These are phyloP conservation scores for Xyrichtys novacula DNA, from an alignment of 2,797 vertebrate species.

Conservation along the genomic window DNA sequence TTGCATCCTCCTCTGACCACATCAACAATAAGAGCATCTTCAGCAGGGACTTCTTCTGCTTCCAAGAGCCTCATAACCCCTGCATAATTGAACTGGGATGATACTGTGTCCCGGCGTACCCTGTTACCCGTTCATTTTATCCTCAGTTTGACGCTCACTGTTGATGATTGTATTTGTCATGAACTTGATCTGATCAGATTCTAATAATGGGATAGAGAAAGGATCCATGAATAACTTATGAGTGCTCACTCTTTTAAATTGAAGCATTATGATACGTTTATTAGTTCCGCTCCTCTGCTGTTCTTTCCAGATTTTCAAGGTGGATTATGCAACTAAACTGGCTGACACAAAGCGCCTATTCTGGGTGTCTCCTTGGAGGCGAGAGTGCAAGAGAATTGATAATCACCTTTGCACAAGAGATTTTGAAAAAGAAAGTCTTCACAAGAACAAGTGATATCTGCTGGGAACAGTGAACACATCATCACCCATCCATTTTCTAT, in stretches of 20 bases:
- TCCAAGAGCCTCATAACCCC: conserved; percentile 34
- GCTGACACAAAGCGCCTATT: conserved; percentile 55
- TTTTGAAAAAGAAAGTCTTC: conserved; percentile 21
- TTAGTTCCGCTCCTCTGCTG: conserved; percentile 68
- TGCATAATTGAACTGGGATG: conserved; percentile 30
- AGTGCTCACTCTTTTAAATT: conserved; percentile 47
- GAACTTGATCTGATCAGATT: conserved; percentile 52
- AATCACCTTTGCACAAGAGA: conserved; percentile 9
- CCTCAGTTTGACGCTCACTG: conserved; percentile 34
- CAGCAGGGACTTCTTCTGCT: conserved; percentile 13
- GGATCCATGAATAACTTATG: conserved; percentile 62
- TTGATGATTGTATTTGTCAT: conserved; percentile 42
- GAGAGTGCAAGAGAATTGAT: background rate
- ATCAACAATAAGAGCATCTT: conserved; percentile 29
- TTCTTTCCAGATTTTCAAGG: conserved; percentile 57
- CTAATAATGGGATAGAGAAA: conserved; percentile 17
- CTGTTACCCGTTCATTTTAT: conserved; percentile 8
- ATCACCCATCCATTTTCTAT: conserved; percentile 24
- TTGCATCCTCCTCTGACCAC: conserved; percentile 59
- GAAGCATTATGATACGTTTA: conserved; percentile 58
- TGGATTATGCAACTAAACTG: conserved; percentile 62
- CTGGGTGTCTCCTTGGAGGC: conserved; percentile 38
- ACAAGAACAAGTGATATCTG: background rate
- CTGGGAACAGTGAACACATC: conserved; percentile 1
- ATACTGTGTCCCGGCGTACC: conserved; percentile 13